Base-by-base conservation (phyloP, 2,888 invertebrate species). In the Hypsopygia costalis region DNA sequence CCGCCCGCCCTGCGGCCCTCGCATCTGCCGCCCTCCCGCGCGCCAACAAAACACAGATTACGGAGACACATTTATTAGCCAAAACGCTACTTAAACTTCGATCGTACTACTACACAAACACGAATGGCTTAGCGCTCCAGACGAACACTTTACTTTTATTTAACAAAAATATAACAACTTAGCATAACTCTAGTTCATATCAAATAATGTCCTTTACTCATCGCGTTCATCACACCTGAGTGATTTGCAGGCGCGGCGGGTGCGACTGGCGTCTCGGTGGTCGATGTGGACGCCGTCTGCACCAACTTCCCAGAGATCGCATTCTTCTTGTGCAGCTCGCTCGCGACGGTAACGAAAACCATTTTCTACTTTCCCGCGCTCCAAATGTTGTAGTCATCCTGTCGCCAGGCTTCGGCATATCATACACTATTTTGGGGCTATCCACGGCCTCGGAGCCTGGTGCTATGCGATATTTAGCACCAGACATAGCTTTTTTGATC, bases 31-130 rank as follows among this genome's bases (percentile, higher is more conserved):
- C 54, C 53, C 66, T 55, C 62, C 62, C 71, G 62, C 62, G 60
- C 72, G 66, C 71, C 68, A 86, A 80, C 86, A 81, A 82, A 86
- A 85, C 86, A 82, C 83, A 77, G 66, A 79, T 83, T 78, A 80
- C 75, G 55, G 69, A 75, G 62, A 78, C 71, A 80, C 78, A 71
- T 83, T 85, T 83, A 86, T 82, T 86, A 87, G 85, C 86, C 70
- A 74, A 76, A 78, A 75, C 66, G 68, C 78, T 81, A 83, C 81
- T 72, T 69, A 64, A 69, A 79, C 70, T 69, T 69, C 69, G 59
- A 79, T 70, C 57, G 58, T 58, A 75, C 80, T 77, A 82, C 74
- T 68, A 67, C 56, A 72, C 65, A 62, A 62, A 65, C 63, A 73
- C 55, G 50, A 59, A 51, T 42, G 45, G 44, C 43, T 51, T 69